Evolutionary conservation across 2,797 vertebrate species (phyloP), one percentile per base, ranked within the genome.

Genomic region (Enteromius afrohamiltoni): DNA sequence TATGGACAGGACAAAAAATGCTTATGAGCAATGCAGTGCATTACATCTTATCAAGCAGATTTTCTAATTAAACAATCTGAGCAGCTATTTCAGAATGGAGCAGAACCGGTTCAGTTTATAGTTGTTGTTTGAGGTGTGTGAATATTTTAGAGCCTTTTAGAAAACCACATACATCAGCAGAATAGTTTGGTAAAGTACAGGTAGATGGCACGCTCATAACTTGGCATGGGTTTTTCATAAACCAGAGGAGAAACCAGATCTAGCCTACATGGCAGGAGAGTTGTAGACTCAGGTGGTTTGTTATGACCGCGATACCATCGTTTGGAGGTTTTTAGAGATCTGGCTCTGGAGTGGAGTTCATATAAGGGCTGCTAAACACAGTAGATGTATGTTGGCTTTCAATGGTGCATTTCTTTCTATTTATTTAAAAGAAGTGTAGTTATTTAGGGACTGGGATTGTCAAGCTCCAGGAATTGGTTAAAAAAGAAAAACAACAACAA

Each of bases 211-310:
- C 6, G 7, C 16, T 71, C 42, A 47, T 16, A 49, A 51, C 31
- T 34, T 34, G 31, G 51, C 5, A 19, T 47, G 26, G 11, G 8
- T 65, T 78, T 55, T 42, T 42, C 17, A 45, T 71, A 21, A 80
- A 13, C 23, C 47, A 19, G 19, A 14, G 14, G 2, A n/a, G 17
- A 19, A 40, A 40, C 8, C 37, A 62, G 73, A 58, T n/a, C 34
- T 14, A 42, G 53, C 67, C 85, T 83, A 31, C 19, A 40, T 80
- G 58, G 62, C 26, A 10, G 53, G 69, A 68, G 51, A 74, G 70
- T 53, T 67, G 71, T 29, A 67, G 70, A 65, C 23, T 49, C 67
- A 60, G 70, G 60, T 82, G 23, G 31, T 62, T 79, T 82, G 42
- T 62, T 80, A 49, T 75, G 68, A 64, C 68, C 26, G 3, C 60